A percentile compares a stretch with the other conserved stretches of the same genome.
These are phyloP conservation scores for Arothron firmamentum DNA, from an alignment of 2,113 vertebrate species.

Conservation along the genomic window DNA sequence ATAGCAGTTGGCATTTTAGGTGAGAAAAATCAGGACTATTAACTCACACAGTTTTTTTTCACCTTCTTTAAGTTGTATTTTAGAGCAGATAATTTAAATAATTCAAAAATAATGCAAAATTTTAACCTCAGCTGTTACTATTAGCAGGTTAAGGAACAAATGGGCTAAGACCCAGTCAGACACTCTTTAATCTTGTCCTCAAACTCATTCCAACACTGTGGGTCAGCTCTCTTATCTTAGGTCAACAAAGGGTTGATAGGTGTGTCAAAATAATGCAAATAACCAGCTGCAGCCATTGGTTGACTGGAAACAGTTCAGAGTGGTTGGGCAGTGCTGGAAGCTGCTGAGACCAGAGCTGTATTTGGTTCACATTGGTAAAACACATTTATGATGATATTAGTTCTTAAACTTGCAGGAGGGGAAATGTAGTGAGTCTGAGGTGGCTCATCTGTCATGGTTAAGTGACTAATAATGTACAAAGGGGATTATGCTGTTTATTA, in stretches of 20 bases:
- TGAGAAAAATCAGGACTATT: constrained; percentile 54
- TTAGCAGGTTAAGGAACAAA: background rate
- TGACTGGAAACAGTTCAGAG: no score
- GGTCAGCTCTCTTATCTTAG: constrained; percentile 44
- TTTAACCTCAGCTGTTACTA: background rate
- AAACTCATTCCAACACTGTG: constrained; percentile 36
- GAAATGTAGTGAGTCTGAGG: background rate
- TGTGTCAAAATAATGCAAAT: background rate
- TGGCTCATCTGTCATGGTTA: background rate
- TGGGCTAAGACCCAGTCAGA: background rate
- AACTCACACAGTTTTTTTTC: no score
- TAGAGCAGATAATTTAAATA: no score
- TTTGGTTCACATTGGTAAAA: background rate
- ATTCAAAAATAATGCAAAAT: background rate
- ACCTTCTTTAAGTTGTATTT: no score
- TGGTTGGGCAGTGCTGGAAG: no score
- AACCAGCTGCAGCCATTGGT: background rate
- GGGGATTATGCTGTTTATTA: no score
- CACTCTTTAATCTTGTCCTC: constrained; percentile 31
- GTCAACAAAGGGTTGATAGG: constrained; percentile 43
- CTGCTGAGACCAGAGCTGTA: no score
- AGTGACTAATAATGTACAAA: no score
- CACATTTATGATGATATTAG: no score
- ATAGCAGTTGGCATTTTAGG: constrained; percentile 81
- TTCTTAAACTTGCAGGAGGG: background rate